Base-by-base conservation (phyloP, 2,888 invertebrate genomes). In the Amiota minor region DNA sequence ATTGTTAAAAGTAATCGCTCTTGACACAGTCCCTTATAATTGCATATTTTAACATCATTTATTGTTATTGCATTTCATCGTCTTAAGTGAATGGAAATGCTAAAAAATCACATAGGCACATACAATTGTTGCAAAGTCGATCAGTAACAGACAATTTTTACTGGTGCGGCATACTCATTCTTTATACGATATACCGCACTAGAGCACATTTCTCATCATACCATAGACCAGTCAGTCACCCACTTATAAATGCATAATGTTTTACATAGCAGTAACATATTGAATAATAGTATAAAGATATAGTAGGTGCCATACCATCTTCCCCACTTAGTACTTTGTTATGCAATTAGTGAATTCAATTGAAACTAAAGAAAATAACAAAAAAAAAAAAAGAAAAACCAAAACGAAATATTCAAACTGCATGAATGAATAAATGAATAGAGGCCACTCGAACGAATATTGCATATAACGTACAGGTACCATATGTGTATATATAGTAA, bases 311-410 rank as follows among this genome's bases (percentile, higher is more conserved):
- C 53, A 53, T 14, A 62, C n/a, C 45, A 62, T 62, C 12, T 35
- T 12, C 62, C 79, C 83, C 84, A 83, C 85, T 84, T 84, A 80
- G 80, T 84, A 82, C 87, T 86, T 86, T 87, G 87, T 86, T 86
- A 86, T 87, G 87, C 87, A 86, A 86, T 86, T 86, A 86, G 86
- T 86, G 86, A 81, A 86, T 87, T 86, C 81, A 82, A 86, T 85
- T 80, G 76, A 74, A 85, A 79, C 68, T 78, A 76, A 76, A 76
- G 76, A 84, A 75, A 14, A 84, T 79, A n/a, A 50, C 56, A 14
- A 46, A 47, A 79, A 68, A 8, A 3, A 59, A 11, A 14, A 18
- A 20, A 35, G 11, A n/a, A n/a, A n/a, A 35, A 61, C 20, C 23
- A 64, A 45, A 6, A 64, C 9, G 45, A 23, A 65, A 62, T 14